Base-by-base conservation (phyloP, 1,140 invertebrate species). In the Gryon sp. region DNA sequence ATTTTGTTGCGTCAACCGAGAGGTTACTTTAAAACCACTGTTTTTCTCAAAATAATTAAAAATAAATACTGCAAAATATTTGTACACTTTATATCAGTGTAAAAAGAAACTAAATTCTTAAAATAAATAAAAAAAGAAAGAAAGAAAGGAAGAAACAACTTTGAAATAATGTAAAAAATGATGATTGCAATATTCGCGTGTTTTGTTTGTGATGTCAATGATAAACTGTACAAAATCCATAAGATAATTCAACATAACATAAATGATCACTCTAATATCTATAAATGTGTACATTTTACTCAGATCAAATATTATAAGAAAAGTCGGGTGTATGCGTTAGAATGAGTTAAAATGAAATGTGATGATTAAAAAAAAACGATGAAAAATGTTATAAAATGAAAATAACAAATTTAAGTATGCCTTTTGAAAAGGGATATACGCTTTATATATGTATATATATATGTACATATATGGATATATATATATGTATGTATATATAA, bases 351-450 rank as follows among this genome's bases (percentile, higher is more conserved):
- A 16, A 40, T n/a, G 11, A 12, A 43, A 30, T 19, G 26, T 24
- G 15, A 43, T 18, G n/a, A 22, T 4, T 9, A 55, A 24, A 30
- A 26, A 24, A 9, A 30, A 36, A 26, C 16, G 19, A 30, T 38
- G 15, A 46, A 9, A 4, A 34, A n/a, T 24, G 22, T 32, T 12
- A 26, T 62, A 41, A 48, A 48, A 68, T 16, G 15, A 41, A 18
- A 41, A 8, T 3, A 8, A n/a, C n/a, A 38, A 38, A 15, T 15
- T 19, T 2, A 19, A 19, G 19, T 22, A 55, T 52, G 53, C 66
- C 66, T 70, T 70, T 69, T 19, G 9, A 52, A 28, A 46, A 57
- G 63, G 63, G 57, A 68, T 52, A 68, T 43, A 57, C 63, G 50
- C 48, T 66, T 53, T 55, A 43, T 19, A 28, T 36, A 22, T 38